These are phyloP conservation scores for Synanceia verrucosa DNA, from an alignment of 2,797 vertebrate genomes.

Conservation along the genomic window DNA sequence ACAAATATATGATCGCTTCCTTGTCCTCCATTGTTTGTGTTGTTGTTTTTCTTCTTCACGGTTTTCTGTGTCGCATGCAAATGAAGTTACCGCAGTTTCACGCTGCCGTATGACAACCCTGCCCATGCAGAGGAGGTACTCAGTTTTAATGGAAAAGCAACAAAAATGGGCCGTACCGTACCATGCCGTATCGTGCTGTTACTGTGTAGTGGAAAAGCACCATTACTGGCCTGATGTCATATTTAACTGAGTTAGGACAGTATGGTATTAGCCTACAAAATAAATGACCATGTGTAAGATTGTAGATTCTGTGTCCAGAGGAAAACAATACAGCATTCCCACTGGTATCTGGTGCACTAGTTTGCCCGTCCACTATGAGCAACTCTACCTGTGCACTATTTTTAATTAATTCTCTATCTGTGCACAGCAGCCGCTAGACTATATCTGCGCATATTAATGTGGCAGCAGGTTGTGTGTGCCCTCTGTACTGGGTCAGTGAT, in stretches of 20 bases:
- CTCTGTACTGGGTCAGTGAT: constrained; percentile 31
- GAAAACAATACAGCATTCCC: not conserved
- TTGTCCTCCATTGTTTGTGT: too few relatives aligned
- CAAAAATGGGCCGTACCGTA: too few relatives aligned
- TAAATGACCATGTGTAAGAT: not conserved
- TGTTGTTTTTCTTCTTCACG: too few relatives aligned
- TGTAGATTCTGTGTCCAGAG: not conserved
- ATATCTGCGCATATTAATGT: constrained; percentile 1
- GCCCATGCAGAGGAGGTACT: too few relatives aligned
- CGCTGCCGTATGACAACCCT: too few relatives aligned
- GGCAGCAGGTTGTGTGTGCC: constrained; percentile 16
- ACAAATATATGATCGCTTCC: too few relatives aligned
- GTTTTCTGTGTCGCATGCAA: too few relatives aligned
- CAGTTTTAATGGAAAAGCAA: too few relatives aligned
- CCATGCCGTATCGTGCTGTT: too few relatives aligned
- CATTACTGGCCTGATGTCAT: not conserved
- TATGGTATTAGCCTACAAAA: not conserved
- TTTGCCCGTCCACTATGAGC: not conserved
- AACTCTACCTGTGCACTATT: not conserved
- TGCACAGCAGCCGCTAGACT: too few relatives aligned
- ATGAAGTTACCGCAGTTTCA: too few relatives aligned
- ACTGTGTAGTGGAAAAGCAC: too few relatives aligned
- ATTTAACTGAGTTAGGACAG: not conserved
- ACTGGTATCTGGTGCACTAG: not conserved
- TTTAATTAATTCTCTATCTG: not conserved